A percentile compares a stretch with the other conserved stretches of the same genome.
Evolutionary conservation across 1,140 invertebrate genomes (phyloP).

Genomic region (Plutomurus gul): DNA sequence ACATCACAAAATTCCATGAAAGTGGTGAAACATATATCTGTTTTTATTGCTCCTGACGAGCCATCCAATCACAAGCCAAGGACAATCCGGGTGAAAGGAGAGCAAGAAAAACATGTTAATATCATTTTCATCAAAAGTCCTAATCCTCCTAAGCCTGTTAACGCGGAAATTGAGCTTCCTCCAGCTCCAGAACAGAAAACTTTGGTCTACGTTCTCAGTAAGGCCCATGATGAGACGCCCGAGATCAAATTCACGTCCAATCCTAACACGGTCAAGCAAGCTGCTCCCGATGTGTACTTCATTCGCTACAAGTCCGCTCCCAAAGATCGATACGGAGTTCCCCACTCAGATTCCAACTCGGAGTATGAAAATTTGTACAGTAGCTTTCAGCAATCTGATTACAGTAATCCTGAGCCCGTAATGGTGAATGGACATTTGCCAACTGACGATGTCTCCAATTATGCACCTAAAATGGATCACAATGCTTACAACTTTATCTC

Average conservation of each 20-base stretch:
- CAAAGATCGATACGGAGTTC: constrained; percentile 3
- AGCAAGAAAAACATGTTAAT: constrained; percentile 37
- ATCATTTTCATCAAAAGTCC: constrained; percentile 39
- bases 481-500: constrained; percentile 5
- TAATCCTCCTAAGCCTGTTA: neutral
- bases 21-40: constrained; percentile 31
- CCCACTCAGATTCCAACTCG: neutral
- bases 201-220: neutral
- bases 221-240: neutral
- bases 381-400: neutral
- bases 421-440: neutral
- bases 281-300: constrained; percentile 28
- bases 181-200: neutral
- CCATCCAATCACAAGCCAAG: neutral
- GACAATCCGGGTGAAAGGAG: constrained; percentile 5
- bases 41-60: constrained; percentile 30
- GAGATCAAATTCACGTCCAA: constrained; percentile 1
- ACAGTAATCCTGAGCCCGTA: constrained; percentile 1
- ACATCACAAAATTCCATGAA: neutral
- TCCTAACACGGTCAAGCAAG: neutral
- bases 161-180: neutral
- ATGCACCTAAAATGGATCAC: neutral
- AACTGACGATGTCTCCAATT: neutral
- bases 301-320: constrained; percentile 19
- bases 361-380: neutral